Conservation (phyloP, 2,113 vertebrate species). For the Pelecanoides urinatrix region DNA sequence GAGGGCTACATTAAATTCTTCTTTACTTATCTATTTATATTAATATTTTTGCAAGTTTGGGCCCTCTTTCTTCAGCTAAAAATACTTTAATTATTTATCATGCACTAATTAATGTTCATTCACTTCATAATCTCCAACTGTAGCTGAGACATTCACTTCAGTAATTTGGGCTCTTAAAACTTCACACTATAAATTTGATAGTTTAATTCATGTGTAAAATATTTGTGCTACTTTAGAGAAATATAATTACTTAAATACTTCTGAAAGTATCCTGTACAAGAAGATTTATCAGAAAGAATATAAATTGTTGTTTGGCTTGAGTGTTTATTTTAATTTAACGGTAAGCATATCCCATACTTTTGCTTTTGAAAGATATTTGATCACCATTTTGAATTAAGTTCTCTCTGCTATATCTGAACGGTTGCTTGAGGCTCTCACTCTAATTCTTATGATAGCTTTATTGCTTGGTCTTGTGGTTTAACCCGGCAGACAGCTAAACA, state of each 20-base stretch:
- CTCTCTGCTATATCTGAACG: not conserved
- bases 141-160: not conserved
- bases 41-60: not conserved
- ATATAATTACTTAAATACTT: not conserved
- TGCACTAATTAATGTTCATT: not conserved
- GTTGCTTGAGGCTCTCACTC: not conserved
- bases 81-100: not conserved
- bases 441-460: not conserved
- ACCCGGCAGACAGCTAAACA: no score
- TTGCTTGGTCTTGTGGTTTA: not conserved
- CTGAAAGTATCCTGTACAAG: not conserved
- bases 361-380: not conserved
- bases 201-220: not conserved
- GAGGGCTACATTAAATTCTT: not conserved
- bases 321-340: not conserved
- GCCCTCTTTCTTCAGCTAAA: not conserved
- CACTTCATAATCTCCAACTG: not conserved
- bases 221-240: not conserved
- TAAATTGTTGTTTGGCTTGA: not conserved
- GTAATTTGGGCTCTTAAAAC: not conserved
- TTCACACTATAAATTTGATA: not conserved
- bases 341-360: not conserved
- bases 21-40: not conserved
- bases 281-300: not conserved
- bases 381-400: not conserved